A percentile compares a stretch with the other conserved stretches of the same genome.
Conservation (phyloP, 2,797 vertebrate species). For the Myripristis murdjan region DNA sequence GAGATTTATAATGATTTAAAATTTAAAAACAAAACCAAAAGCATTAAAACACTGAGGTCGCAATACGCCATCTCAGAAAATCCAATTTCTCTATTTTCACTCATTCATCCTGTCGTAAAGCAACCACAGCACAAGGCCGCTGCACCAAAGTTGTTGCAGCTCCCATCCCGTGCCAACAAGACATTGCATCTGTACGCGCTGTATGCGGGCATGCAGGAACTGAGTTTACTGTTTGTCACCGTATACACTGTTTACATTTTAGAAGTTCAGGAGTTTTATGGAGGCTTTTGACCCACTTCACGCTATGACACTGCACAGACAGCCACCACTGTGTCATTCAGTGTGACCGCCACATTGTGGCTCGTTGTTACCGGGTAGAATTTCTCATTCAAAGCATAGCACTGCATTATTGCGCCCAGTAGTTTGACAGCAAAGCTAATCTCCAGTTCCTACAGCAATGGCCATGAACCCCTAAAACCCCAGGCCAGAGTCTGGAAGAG, state of each 20-base stretch:
- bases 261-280: not conserved
- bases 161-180: not conserved
- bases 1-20: not conserved
- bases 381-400: slow-evolving; percentile 20
- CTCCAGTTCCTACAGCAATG: slow-evolving; percentile 19
- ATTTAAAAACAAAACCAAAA: too few species aligned
- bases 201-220: not conserved
- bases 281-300: slow-evolving; percentile 35
- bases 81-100: not conserved
- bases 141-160: not conserved
- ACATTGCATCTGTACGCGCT: not conserved
- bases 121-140: not conserved
- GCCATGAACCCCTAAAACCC: slow-evolving; percentile 38
- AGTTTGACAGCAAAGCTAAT: slow-evolving; percentile 26
- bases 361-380: slow-evolving; percentile 41
- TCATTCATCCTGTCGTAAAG: not conserved
- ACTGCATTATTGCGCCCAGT: slow-evolving; percentile 9
- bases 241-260: slow-evolving; percentile 23
- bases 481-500: not conserved
- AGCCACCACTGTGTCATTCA: not conserved
- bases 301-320: not conserved
- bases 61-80: not conserved
- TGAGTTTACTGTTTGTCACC: slow-evolving; percentile 11
- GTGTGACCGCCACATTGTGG: slow-evolving; percentile 2
- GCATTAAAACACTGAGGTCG: not conserved